Percentiles rank a stretch among this genome's conserved stretches.
These are phyloP conservation scores for Speoplatyrhinus poulsoni DNA, from an alignment of 2,113 vertebrate genomes.

Conservation along the genomic window DNA sequence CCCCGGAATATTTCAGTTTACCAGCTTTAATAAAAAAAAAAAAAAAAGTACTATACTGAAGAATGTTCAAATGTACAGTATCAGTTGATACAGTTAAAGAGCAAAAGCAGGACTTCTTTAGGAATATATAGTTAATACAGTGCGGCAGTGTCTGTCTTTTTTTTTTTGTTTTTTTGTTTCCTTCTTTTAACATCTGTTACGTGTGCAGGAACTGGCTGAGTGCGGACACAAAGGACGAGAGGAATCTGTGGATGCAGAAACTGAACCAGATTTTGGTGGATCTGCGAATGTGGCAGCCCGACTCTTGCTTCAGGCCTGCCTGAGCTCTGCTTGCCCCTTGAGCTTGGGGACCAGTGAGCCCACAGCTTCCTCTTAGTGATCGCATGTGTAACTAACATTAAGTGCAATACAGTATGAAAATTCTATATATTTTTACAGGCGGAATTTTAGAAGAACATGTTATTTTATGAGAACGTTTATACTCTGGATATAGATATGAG, in stretches of 20 bases:
- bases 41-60: too few relatives aligned
- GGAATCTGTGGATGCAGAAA: constrained; percentile 96
- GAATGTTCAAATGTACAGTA: too few relatives aligned
- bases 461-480: constrained; percentile 23
- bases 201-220: constrained; percentile 92
- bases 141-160: not conserved
- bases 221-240: constrained; percentile 96
- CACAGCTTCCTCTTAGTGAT: not conserved
- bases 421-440: constrained; percentile 32
- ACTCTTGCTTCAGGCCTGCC: constrained; percentile 84
- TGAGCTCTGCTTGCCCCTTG: constrained; percentile 46
- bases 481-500: constrained; percentile 10
- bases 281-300: constrained; percentile 95
- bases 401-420: constrained; percentile 68
- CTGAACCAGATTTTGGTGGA: constrained; percentile 93
- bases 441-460: not conserved
- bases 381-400: constrained; percentile 33
- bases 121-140: not conserved
- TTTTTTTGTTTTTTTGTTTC: not conserved
- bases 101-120: too few relatives aligned
- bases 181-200: not conserved
- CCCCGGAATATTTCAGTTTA: too few relatives aligned
- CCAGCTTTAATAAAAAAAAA: too few relatives aligned
- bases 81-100: too few relatives aligned
- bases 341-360: constrained; percentile 4